A percentile compares a stretch with the other conserved stretches of the same genome.
Conservation (phyloP, 2,888 invertebrate species). For the Chaetogeoica ovagalla region DNA sequence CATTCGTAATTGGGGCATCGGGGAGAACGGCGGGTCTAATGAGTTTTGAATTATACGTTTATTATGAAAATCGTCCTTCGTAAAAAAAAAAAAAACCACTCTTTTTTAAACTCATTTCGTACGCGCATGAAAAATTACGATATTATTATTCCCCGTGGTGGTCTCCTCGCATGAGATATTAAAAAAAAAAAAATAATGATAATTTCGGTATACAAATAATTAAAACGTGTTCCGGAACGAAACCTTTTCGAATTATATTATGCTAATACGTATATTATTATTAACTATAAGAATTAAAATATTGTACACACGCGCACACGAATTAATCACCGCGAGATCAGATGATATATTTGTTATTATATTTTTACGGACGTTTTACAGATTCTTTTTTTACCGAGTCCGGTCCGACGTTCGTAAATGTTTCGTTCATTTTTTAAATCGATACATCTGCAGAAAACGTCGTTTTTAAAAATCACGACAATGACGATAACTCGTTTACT, state of each 20-base stretch:
- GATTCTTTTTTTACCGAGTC: no score
- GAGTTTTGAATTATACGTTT: slow-evolving; percentile 44
- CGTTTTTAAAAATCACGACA: no score
- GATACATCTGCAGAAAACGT: no score
- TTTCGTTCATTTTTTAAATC: no score
- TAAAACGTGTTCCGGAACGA: slow-evolving; percentile 19
- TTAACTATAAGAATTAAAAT: not conserved
- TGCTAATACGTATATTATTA: not conserved
- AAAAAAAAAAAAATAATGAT: not conserved
- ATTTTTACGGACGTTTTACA: no score
- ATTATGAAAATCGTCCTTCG: slow-evolving; percentile 25
- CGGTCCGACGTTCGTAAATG: no score
- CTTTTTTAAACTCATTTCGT: slow-evolving; percentile 19
- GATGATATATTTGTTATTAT: no score
- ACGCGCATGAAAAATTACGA: slow-evolving; percentile 6
- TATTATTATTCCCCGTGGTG: not conserved
- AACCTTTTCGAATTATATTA: not conserved
- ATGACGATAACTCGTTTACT: no score
- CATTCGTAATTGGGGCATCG: slow-evolving; percentile 7
- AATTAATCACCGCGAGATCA: no score
- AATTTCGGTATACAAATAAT: not conserved
- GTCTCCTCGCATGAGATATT: slow-evolving; percentile 4
- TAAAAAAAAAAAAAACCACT: no score
- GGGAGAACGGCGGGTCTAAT: slow-evolving; percentile 25
- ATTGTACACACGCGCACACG: no score